Conservation (phyloP, 2,797 vertebrate genomes). For the Hypotaenidia philippensis region DNA sequence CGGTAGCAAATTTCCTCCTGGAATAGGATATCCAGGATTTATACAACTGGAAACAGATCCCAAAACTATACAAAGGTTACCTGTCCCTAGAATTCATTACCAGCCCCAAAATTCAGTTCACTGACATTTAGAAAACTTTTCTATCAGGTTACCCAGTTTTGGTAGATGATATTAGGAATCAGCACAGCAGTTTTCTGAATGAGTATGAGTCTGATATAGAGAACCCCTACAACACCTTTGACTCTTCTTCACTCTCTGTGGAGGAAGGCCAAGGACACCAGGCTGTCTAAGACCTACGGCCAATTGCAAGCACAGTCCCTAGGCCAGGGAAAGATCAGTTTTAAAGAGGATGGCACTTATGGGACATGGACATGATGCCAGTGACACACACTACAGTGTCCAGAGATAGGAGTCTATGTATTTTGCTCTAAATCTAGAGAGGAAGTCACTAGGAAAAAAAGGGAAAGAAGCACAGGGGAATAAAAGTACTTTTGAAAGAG, state of each 20-base stretch:
- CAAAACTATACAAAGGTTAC: not conserved
- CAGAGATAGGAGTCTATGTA: conserved; percentile 32
- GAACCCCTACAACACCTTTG: not conserved
- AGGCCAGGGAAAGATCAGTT: not conserved
- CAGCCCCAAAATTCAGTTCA: not conserved
- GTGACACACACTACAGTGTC: conserved; percentile 33
- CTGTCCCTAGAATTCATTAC: not conserved
- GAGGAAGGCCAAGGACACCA: not conserved
- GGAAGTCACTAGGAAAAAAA: conserved; percentile 28
- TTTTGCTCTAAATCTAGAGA: conserved; percentile 21
- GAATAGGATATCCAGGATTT: not conserved
- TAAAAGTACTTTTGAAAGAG: conserved; percentile 76
- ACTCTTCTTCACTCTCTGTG: not conserved
- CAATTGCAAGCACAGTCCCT: not conserved
- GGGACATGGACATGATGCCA: not conserved
- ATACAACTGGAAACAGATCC: not conserved
- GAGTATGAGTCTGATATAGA: not conserved
- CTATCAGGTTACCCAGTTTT: not conserved
- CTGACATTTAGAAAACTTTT: not conserved
- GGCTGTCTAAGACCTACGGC: not conserved
- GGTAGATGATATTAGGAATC: not conserved
- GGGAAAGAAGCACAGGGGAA: conserved; percentile 3
- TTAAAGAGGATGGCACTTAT: conserved; percentile 26
- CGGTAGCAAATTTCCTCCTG: not conserved
- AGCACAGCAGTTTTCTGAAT: not conserved